These are phyloP conservation scores for Paraescarpia echinospica DNA, from an alignment of 1,140 invertebrate species.

Conservation along the genomic window DNA sequence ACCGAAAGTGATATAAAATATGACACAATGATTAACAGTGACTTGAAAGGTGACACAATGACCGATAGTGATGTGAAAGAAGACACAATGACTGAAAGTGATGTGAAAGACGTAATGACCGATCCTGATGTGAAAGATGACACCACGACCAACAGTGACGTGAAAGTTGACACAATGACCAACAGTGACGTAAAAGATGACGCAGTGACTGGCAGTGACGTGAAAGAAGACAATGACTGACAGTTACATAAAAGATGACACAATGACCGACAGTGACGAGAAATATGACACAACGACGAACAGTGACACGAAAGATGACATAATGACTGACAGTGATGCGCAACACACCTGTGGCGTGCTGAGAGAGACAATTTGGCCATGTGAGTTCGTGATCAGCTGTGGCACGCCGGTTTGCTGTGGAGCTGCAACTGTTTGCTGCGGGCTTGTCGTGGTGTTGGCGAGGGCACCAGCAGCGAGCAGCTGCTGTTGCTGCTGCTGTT, in stretches of 20 bases:
- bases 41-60: neutral
- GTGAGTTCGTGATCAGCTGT: constrained; percentile 65
- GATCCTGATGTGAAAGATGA: neutral
- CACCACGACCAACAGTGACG: neutral
- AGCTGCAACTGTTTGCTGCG: constrained; percentile 25
- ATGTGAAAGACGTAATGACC: neutral
- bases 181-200: constrained; percentile 27
- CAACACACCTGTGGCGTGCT: constrained; percentile 56
- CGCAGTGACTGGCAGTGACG: neutral
- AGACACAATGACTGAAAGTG: neutral
- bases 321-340: neutral
- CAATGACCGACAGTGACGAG: constrained; percentile 27
- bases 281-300: neutral
- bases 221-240: neutral
- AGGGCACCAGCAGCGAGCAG: neutral
- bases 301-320: constrained; percentile 19
- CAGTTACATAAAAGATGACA: neutral
- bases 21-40: neutral
- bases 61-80: constrained; percentile 28
- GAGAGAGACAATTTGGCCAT: constrained; percentile 68
- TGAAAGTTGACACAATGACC: neutral
- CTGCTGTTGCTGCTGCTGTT: constrained; percentile 13
- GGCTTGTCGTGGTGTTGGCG: neutral
- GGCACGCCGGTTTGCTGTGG: constrained; percentile 63
- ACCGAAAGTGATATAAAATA: neutral